Evolutionary conservation across 2,797 vertebrate species (phyloP), one percentile per base, ranked within the genome.

Genomic region (Pangasius krempfi): DNA sequence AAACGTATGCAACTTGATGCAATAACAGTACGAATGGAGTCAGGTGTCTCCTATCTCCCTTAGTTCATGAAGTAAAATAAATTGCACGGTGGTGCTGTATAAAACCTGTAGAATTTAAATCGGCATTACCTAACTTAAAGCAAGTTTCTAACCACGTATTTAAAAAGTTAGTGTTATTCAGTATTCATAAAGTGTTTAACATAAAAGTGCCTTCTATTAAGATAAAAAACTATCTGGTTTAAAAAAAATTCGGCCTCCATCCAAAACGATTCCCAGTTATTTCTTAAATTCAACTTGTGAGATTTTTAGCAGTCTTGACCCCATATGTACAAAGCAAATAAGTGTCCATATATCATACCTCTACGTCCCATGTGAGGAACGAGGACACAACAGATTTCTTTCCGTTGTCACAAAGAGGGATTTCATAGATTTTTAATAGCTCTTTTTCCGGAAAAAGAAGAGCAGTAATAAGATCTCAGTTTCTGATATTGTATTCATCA

Each of bases 381-480:
- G 10, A 30, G 64, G 66, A 72, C 58, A 16, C 37, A 50, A 50
- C 82, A 52, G 13, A 64, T 83, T 68, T 84, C 62, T 50, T 84
- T 9, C 60, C 52, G 8, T 44, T 68, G 62, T 76, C 82, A 25
- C 12, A 6, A 82, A 60, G 33, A 60, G 10, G 56, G 56, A 82
- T 47, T 62, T n/a, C 37, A 47, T 30, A 44, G 6, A 22, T 83
- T 66, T 66, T 68, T 47, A 68, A 68, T 64, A 64, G 64, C 62
- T 66, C 60, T 68, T 40, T 30, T 47, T 84, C 37, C 37, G 47
- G 2, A 13, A 82, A 44, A 70, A 52, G n/a, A 85, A 85, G 83
- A 72, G 16, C 18, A 13, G 30, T 70, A 30, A 54, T 44, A 30
- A 30, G 25, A 81, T 58, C 66, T 27, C 60, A n/a, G 81, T 44